These are phyloP conservation scores for Eilema griseolum DNA, from an alignment of 2,888 invertebrate genomes.

Conservation along the genomic window DNA sequence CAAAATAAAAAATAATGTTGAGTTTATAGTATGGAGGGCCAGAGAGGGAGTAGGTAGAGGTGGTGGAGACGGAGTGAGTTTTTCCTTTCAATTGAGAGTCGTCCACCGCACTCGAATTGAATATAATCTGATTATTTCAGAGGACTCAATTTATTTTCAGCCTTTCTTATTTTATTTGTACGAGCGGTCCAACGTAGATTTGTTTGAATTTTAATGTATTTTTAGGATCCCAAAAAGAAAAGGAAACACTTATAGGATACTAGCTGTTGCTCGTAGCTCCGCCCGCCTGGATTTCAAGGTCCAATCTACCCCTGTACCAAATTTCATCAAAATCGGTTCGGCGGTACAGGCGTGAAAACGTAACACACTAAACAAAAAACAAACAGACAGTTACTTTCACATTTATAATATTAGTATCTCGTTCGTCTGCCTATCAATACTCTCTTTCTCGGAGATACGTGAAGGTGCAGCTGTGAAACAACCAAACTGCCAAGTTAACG, in stretches of 20 bases:
- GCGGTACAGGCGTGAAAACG: too few relatives aligned
- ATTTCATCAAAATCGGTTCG: too few relatives aligned
- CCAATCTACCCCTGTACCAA: too few relatives aligned
- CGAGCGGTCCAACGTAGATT: background rate
- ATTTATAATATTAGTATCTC: too few relatives aligned
- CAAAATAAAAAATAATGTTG: conserved; percentile 17
- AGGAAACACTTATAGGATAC: background rate
- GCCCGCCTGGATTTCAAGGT: too few relatives aligned
- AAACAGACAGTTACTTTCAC: too few relatives aligned
- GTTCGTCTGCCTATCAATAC: background rate
- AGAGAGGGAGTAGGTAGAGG: background rate
- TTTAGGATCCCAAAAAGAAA: background rate
- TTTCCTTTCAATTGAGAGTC: conserved; percentile 23
- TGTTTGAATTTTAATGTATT: conserved; percentile 1
- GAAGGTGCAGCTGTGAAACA: too few relatives aligned
- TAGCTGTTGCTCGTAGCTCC: too few relatives aligned
- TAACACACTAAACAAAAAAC: too few relatives aligned
- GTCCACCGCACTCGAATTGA: conserved; percentile 21
- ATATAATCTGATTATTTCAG: conserved; percentile 25
- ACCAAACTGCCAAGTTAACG: too few relatives aligned
- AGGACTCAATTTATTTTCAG: conserved; percentile 23
- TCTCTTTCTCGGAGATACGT: too few relatives aligned
- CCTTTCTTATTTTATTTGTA: conserved; percentile 22
- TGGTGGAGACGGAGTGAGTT: conserved; percentile 5
- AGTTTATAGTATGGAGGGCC: conserved; percentile 4